These are phyloP conservation scores for Unio delphinus DNA, from an alignment of 2,888 invertebrate species.

Conservation along the genomic window DNA sequence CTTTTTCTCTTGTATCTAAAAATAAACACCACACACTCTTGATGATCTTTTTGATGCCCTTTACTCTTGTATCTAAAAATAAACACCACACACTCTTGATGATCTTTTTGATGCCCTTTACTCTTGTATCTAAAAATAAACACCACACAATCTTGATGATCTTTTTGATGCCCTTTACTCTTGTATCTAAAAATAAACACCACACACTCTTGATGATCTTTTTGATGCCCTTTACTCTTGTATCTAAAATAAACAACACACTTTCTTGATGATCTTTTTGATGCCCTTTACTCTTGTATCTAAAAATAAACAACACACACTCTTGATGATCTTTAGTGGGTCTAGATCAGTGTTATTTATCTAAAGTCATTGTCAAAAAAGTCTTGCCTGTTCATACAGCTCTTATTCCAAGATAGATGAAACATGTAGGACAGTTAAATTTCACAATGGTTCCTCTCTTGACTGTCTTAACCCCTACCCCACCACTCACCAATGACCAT, in stretches of 20 bases:
- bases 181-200: no score
- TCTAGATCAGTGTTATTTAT: background rate
- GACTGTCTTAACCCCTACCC: no score
- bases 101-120: background rate
- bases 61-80: background rate
- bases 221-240: no score
- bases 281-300: background rate
- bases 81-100: background rate
- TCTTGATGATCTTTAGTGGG: background rate
- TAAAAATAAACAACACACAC: background rate
- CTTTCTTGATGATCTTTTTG: no score
- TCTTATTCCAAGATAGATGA: no score
- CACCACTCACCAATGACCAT: no score
- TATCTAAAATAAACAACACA: no score
- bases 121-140: background rate
- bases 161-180: background rate
- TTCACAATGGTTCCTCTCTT: no score
- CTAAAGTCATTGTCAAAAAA: background rate
- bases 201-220: no score
- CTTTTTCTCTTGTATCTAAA: background rate
- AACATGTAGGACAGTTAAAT: no score
- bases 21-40: background rate
- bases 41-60: background rate
- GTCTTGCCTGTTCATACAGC: no score
- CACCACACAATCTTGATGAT: background rate